Conservation (phyloP, 2,113 vertebrate genomes). For the Prietella phreatophila region DNA sequence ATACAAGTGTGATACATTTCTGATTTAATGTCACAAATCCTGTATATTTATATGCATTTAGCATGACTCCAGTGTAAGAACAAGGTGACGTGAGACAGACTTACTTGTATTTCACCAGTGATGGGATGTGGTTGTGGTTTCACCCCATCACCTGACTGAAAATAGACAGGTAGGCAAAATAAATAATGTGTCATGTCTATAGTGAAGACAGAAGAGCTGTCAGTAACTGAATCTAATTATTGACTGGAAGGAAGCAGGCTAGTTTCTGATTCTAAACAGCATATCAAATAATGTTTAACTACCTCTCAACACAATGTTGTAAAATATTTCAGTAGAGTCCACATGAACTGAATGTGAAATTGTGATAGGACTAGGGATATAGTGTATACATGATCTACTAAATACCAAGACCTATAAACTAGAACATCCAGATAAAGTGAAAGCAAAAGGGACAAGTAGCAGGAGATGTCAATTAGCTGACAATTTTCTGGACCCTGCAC, state of each 20-base stretch:
- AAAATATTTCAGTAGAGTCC: background rate
- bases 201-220: slow-evolving; percentile 4
- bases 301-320: background rate
- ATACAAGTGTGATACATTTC: background rate
- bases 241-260: background rate
- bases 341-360: background rate
- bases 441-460: background rate
- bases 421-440: background rate
- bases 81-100: background rate
- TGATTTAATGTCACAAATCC: no score
- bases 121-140: slow-evolving; percentile 83
- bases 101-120: slow-evolving; percentile 97
- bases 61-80: background rate
- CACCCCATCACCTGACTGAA: slow-evolving; percentile 78
- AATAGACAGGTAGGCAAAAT: slow-evolving; percentile 35
- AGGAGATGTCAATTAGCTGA: background rate
- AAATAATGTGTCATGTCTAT: background rate
- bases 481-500: background rate
- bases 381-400: background rate
- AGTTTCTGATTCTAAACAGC: background rate
- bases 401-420: background rate
- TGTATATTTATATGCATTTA: background rate
- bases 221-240: background rate
- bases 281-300: background rate
- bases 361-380: background rate